A percentile compares a stretch with the other conserved stretches of the same genome.
phyloP scores from a whole-genome alignment of 2,888 invertebrate species.

The Disparrhopalites patrizii region DNA sequence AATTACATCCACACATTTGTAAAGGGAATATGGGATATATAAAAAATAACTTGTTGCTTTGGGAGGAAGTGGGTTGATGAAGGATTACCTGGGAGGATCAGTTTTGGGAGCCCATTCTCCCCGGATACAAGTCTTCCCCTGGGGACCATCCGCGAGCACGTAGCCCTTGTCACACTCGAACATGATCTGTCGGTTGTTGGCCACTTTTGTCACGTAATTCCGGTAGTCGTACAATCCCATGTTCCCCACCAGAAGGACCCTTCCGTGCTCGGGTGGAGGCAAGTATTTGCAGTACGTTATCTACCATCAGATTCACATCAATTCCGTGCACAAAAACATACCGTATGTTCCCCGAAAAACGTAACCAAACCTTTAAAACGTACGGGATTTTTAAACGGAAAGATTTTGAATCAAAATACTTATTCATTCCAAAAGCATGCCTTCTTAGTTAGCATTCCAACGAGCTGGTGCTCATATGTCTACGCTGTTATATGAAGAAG shows the following conservation, averaged over 20 bases:
- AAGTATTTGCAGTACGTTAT: conserved; percentile 82
- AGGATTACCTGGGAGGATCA: conserved; percentile 58
- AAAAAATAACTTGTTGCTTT: no score
- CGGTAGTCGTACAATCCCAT: conserved; percentile 95
- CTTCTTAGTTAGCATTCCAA: no score
- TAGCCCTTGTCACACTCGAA: conserved; percentile 93
- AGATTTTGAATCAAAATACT: no score
- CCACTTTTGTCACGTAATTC: conserved; percentile 83
- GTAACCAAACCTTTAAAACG: not conserved
- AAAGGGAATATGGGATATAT: no score
- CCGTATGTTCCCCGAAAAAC: no score
- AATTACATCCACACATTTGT: no score
- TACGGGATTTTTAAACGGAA: not conserved
- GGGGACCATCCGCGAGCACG: conserved; percentile 78
- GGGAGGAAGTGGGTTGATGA: no score
- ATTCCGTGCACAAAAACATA: not conserved
- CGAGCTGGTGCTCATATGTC: no score
- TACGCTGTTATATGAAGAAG: no score
- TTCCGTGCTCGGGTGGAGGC: conserved; percentile 72
- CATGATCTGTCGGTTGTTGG: conserved; percentile 91
- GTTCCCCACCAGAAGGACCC: conserved; percentile 85
- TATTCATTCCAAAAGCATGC: not conserved
- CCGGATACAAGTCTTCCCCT: conserved; percentile 90
- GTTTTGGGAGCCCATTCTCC: conserved; percentile 90
- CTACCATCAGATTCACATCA: conserved; percentile 4